A percentile compares a stretch with the other conserved stretches of the same genome.
Evolutionary conservation across 2,113 vertebrate genomes (phyloP).

Genomic region (Sturnira hondurensis): DNA sequence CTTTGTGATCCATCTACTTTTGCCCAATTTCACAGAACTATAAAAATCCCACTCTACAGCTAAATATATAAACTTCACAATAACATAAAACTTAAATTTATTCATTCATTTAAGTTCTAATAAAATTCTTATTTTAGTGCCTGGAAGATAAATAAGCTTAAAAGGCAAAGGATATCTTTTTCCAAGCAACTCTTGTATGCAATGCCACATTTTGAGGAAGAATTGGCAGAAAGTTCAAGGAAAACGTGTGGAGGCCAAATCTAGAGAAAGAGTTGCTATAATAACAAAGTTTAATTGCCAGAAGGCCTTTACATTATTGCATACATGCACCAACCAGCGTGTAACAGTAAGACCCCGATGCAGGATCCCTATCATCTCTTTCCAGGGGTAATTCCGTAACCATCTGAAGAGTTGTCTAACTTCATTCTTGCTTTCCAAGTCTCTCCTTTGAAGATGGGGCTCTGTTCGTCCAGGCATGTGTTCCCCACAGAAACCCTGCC

Average conservation of each 20-base stretch:
- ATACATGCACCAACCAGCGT: background rate
- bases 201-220: background rate
- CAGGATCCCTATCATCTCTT: background rate
- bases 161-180: conserved; percentile 6
- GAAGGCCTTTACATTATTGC: background rate
- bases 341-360: background rate
- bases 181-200: background rate
- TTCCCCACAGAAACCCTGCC: background rate
- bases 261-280: background rate
- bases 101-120: conserved; percentile 32
- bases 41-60: conserved; percentile 44
- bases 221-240: conserved; percentile 40
- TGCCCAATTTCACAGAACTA: conserved; percentile 12
- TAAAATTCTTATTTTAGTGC: conserved; percentile 49
- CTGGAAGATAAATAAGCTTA: conserved; percentile 7
- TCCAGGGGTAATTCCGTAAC: background rate
- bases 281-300: conserved; percentile 4
- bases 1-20: conserved; percentile 17
- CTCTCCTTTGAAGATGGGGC: background rate
- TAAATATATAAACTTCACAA: background rate
- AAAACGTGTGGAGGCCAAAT: background rate
- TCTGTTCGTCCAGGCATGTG: background rate
- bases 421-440: conserved; percentile 17
- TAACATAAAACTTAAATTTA: conserved; percentile 50
- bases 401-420: background rate